These are phyloP conservation scores for Latrodectus geometricus DNA, from an alignment of 1,140 invertebrate species.

Conservation along the genomic window DNA sequence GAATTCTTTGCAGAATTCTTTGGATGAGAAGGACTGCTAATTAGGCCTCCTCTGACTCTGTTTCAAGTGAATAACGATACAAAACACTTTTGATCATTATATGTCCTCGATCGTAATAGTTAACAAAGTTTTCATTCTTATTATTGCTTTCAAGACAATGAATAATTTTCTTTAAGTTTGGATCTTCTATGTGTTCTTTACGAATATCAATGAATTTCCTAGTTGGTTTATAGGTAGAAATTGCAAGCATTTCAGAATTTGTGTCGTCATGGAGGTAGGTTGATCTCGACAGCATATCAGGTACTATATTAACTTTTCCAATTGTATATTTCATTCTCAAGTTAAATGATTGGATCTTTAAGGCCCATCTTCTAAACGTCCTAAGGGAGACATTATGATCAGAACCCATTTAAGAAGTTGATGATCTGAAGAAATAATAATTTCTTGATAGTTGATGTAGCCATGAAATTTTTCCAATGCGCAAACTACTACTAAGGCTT, in stretches of 20 bases:
- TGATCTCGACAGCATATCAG: neutral
- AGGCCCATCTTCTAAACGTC: too few species aligned
- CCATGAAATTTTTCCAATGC: constrained; percentile 69
- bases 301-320: constrained; percentile 7
- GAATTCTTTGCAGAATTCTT: too few species aligned
- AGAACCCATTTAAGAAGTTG: constrained; percentile 6
- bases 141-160: constrained; percentile 11
- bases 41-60: neutral
- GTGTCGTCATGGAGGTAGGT: too few species aligned
- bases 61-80: neutral
- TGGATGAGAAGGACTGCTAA: too few species aligned
- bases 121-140: constrained; percentile 6
- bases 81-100: neutral
- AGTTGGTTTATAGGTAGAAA: neutral
- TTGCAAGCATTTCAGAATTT: neutral
- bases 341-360: too few species aligned
- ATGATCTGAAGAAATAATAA: neutral
- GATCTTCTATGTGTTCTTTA: constrained; percentile 7
- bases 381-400: too few species aligned
- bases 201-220: neutral
- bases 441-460: constrained; percentile 66
- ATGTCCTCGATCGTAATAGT: neutral
- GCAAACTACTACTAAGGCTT: constrained; percentile 69
- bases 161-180: constrained; percentile 12
- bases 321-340: neutral